phyloP scores from a whole-genome alignment of 2,888 invertebrate genomes.

The Acanthacorydalis orientalis region DNA sequence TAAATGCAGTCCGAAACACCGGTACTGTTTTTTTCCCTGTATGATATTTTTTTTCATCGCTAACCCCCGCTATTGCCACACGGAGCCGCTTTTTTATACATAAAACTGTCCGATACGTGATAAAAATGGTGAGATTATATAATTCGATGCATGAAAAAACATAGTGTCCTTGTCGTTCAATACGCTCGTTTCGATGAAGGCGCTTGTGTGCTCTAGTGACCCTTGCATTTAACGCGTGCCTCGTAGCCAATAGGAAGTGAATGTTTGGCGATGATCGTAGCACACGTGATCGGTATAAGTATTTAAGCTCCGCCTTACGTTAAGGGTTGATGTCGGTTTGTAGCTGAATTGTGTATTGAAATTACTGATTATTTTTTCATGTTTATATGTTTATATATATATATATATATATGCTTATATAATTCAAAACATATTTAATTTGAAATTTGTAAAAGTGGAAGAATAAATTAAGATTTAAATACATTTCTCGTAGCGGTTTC shows the following conservation, averaged over 20 bases:
- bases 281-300: not conserved
- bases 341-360: not conserved
- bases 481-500: too few species aligned
- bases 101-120: too few species aligned
- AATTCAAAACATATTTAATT: too few species aligned
- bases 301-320: not conserved
- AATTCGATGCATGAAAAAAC: too few species aligned
- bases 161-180: too few species aligned
- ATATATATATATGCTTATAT: too few species aligned
- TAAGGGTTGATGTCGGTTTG: not conserved
- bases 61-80: not conserved
- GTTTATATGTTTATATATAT: too few species aligned
- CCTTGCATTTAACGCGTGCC: conserved; percentile 17
- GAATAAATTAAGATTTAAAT: too few species aligned
- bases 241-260: conserved; percentile 16
- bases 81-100: too few species aligned
- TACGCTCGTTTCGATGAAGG: not conserved
- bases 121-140: too few species aligned
- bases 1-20: not conserved
- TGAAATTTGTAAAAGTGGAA: too few species aligned
- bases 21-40: not conserved
- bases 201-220: not conserved
- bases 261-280: not conserved
- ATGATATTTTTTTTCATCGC: not conserved
- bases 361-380: not conserved